A percentile compares a stretch with the other conserved stretches of the same genome.
Conservation (phyloP, 2,113 vertebrate species). For the Sinocyclocheilus anshuiensis region DNA sequence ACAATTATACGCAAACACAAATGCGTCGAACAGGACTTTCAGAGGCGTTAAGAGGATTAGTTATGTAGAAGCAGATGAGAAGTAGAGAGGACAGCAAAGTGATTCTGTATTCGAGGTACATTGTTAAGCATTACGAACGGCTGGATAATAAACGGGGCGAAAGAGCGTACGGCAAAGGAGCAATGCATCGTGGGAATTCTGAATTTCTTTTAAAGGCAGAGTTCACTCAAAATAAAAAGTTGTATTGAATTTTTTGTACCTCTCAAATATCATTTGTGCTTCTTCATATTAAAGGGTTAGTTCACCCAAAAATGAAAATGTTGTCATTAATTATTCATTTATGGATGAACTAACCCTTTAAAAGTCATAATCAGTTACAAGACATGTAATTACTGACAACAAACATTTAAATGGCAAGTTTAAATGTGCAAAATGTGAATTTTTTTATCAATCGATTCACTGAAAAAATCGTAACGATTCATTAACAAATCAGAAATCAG, state of each 20-base stretch:
- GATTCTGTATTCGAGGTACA: slow-evolving; percentile 8
- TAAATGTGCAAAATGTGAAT: not conserved
- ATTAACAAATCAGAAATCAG: not conserved
- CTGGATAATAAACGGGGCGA: not conserved
- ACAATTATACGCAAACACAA: slow-evolving; percentile 1
- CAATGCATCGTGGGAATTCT: not conserved
- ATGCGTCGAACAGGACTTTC: not conserved
- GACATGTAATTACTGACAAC: not conserved
- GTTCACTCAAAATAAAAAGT: not conserved
- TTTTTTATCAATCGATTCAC: not conserved
- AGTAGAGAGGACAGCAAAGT: slow-evolving; percentile 14
- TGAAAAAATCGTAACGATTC: not conserved
- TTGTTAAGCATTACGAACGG: not conserved
- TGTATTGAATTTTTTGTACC: not conserved
- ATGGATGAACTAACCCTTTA: no score
- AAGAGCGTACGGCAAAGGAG: not conserved
- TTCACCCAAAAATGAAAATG: no score
- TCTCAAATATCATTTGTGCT: not conserved
- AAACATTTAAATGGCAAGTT: not conserved
- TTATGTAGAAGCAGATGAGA: slow-evolving; percentile 35
- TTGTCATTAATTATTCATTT: no score
- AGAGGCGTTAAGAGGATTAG: slow-evolving; percentile 44
- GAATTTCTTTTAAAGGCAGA: not conserved
- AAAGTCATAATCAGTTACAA: not conserved
- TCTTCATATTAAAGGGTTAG: not conserved